Percentiles rank a stretch among this genome's conserved stretches.
Conservation (phyloP, 2,113 vertebrate species). For the Crotalus tigris region DNA sequence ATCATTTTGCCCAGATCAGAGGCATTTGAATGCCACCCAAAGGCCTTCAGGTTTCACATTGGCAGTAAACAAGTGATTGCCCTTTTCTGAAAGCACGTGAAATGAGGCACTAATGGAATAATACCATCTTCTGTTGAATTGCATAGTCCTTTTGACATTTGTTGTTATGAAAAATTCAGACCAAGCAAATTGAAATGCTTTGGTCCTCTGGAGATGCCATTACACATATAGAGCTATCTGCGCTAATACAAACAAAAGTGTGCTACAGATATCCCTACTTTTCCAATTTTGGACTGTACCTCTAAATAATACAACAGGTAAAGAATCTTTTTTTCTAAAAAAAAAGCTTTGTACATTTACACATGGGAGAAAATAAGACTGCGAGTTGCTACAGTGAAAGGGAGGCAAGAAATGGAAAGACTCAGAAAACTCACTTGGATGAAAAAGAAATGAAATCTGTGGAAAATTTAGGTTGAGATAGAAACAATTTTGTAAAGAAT, state of each 20-base stretch:
- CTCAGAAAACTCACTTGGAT: not conserved
- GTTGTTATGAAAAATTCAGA: slow-evolving; percentile 7
- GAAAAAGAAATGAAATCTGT: not conserved
- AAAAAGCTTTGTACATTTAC: not conserved
- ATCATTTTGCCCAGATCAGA: not conserved
- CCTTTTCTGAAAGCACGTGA: not conserved
- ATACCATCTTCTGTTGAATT: not conserved
- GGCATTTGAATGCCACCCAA: not conserved
- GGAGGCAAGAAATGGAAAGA: not conserved
- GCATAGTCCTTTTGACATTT: not conserved
- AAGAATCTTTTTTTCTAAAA: not conserved
- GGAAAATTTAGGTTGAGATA: slow-evolving; percentile 26
- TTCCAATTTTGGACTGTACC: not conserved
- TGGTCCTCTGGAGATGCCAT: not conserved
- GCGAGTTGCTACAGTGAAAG: slow-evolving; percentile 1
- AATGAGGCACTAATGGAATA: not conserved
- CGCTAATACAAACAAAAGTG: not conserved
- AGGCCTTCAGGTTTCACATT: not conserved
- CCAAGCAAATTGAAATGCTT: not conserved
- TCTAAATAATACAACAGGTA: not conserved
- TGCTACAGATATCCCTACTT: not conserved
- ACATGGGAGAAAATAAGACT: not conserved
- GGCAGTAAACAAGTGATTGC: not conserved
- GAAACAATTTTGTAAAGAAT: slow-evolving; percentile 34
- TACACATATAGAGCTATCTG: not conserved